Evolutionary conservation across 1,140 invertebrate genomes (phyloP).

Genomic region (Belonocnema kinseyi): DNA sequence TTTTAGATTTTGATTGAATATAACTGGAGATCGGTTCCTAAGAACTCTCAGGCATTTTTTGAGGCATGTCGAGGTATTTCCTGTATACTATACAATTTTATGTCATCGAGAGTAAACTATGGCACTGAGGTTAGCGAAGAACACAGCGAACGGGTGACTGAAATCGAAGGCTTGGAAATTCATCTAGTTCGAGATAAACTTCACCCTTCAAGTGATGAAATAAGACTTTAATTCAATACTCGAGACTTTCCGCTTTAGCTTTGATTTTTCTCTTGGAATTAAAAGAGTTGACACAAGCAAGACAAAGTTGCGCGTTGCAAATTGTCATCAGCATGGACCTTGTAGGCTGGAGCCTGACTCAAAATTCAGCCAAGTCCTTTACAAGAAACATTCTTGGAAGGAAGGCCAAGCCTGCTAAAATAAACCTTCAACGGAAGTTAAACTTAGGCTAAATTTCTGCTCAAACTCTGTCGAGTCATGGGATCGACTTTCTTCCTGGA

Average conservation of each 20-base stretch:
- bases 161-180: background rate
- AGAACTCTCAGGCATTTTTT: background rate
- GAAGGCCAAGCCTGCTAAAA: background rate
- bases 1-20: conserved; percentile 11
- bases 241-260: no score
- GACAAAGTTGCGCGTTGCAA: no score
- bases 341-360: no score
- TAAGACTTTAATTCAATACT: background rate
- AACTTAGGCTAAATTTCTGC: conserved; percentile 14
- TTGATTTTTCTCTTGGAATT: background rate
- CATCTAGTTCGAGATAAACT: background rate
- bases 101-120: conserved; percentile 8
- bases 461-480: conserved; percentile 4
- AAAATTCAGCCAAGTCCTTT: background rate
- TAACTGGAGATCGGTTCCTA: background rate
- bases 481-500: background rate
- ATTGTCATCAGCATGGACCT: no score
- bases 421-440: background rate
- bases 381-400: no score
- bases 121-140: conserved; percentile 15
- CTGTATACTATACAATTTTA: background rate
- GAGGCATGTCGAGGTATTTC: background rate
- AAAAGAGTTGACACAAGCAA: no score
- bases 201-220: background rate
- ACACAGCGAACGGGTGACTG: background rate